Evolutionary conservation across 2,888 invertebrate genomes (phyloP).

Genomic region (Busseola fusca): DNA sequence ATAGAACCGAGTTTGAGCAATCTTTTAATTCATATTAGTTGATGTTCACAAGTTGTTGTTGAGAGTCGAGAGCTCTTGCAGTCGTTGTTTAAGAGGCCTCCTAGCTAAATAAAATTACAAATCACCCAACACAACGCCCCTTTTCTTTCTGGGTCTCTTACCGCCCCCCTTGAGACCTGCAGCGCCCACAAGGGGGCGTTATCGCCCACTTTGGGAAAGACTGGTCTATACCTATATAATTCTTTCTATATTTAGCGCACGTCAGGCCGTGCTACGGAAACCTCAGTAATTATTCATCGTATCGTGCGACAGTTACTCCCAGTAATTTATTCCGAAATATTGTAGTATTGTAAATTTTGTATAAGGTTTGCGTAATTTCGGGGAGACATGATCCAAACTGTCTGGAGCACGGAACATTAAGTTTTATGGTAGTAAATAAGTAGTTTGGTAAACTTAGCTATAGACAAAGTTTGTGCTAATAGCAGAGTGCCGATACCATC

Average conservation of each 20-base stretch:
- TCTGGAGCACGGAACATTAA: slow-evolving; percentile 76
- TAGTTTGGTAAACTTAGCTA: slow-evolving; percentile 71
- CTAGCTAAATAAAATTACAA: no score
- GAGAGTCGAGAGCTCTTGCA: no score
- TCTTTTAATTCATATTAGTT: no score
- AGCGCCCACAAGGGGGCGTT: no score
- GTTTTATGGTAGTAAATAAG: slow-evolving; percentile 79
- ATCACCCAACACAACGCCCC: no score
- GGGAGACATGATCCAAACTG: slow-evolving; percentile 67
- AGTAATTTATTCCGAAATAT: slow-evolving; percentile 57
- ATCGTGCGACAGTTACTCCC: slow-evolving; percentile 48
- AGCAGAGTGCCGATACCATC: slow-evolving; percentile 67
- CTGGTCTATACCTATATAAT: background rate
- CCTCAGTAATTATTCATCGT: slow-evolving; percentile 48
- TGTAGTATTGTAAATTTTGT: slow-evolving; percentile 63
- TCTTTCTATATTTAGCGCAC: slow-evolving; percentile 23
- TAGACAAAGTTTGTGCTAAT: slow-evolving; percentile 68
- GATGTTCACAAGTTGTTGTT: no score
- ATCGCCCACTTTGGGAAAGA: no score
- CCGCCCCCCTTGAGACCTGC: no score
- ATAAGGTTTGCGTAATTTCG: slow-evolving; percentile 72
- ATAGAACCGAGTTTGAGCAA: no score
- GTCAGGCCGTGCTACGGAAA: slow-evolving; percentile 1
- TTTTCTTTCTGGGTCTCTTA: no score
- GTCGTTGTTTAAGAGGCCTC: no score